Evolutionary conservation across 2,888 invertebrate genomes (phyloP).

Genomic region (Drosophila seclusa): DNA sequence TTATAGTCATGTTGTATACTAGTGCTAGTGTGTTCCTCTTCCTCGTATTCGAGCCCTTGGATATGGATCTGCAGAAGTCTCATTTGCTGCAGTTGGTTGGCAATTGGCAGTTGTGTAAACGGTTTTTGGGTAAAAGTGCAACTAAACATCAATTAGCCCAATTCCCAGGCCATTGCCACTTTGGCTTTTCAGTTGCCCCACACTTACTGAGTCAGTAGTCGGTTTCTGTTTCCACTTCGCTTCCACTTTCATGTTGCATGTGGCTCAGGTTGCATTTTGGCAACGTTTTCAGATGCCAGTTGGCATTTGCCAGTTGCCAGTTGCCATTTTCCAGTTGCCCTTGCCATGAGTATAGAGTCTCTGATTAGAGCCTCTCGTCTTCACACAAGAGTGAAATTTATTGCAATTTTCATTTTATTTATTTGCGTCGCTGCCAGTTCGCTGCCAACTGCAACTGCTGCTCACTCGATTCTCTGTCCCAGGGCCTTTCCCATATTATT

Average conservation of each 20-base stretch:
- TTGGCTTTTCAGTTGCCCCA: slow-evolving; percentile 41
- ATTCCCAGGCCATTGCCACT: slow-evolving; percentile 81
- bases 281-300: slow-evolving; percentile 51
- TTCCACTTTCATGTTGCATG: slow-evolving; percentile 75
- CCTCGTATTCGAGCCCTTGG: slow-evolving; percentile 21
- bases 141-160: slow-evolving; percentile 84
- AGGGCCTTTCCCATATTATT: slow-evolving; percentile 64
- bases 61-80: slow-evolving; percentile 50
- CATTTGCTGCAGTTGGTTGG: slow-evolving; percentile 32
- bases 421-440: slow-evolving; percentile 38
- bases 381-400: slow-evolving; percentile 77
- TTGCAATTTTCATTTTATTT: slow-evolving; percentile 77
- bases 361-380: slow-evolving; percentile 74
- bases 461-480: slow-evolving; percentile 33
- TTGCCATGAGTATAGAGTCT: slow-evolving; percentile 51
- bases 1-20: slow-evolving; percentile 51
- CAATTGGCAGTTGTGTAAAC: slow-evolving; percentile 67
- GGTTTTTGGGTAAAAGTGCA: slow-evolving; percentile 84
- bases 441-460: slow-evolving; percentile 5
- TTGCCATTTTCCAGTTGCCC: slow-evolving; percentile 47
- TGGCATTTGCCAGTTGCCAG: slow-evolving; percentile 13
- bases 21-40: slow-evolving; percentile 19
- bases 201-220: slow-evolving; percentile 29
- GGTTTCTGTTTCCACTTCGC: slow-evolving; percentile 62
- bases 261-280: slow-evolving; percentile 74